These are phyloP conservation scores for Hystrix cristata DNA, from an alignment of 2,113 vertebrate genomes.

Conservation along the genomic window DNA sequence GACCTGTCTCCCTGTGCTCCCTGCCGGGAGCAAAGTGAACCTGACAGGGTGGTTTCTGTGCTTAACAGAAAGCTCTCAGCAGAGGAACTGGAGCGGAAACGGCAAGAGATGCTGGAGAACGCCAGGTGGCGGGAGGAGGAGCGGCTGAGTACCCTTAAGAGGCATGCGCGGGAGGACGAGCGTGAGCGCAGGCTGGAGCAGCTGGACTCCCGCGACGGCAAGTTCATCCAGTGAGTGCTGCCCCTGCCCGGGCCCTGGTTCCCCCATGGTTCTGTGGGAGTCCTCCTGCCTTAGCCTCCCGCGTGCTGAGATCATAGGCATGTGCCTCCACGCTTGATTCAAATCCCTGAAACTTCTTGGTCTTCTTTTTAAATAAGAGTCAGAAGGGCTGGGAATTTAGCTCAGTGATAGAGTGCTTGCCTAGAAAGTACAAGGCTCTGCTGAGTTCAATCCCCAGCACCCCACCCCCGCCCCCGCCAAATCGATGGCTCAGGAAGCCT, in stretches of 20 bases:
- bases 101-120: conserved; percentile 95
- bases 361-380: conserved; percentile 47
- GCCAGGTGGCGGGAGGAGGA: conserved; percentile 95
- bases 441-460: too few species aligned
- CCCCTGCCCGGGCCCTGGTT: not conserved
- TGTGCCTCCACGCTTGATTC: not conserved
- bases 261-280: not conserved
- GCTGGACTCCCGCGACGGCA: conserved; percentile 88
- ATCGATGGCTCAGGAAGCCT: conserved; percentile 18
- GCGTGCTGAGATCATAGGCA: not conserved
- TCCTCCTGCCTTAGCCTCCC: not conserved
- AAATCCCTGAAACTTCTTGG: conserved; percentile 38
- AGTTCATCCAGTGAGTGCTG: conserved; percentile 95
- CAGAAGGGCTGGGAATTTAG: too few species aligned
- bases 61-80: conserved; percentile 91
- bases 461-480: not conserved
- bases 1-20: not conserved
- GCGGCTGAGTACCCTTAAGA: conserved; percentile 91
- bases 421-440: too few species aligned
- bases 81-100: conserved; percentile 93
- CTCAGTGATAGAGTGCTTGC: too few species aligned
- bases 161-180: conserved; percentile 93
- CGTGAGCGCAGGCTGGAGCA: conserved; percentile 89
- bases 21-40: not conserved
- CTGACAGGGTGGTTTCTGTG: not conserved